Evolutionary conservation across 2,113 vertebrate genomes (phyloP).

Genomic region (Pseudolaguvia tuberculata): DNA sequence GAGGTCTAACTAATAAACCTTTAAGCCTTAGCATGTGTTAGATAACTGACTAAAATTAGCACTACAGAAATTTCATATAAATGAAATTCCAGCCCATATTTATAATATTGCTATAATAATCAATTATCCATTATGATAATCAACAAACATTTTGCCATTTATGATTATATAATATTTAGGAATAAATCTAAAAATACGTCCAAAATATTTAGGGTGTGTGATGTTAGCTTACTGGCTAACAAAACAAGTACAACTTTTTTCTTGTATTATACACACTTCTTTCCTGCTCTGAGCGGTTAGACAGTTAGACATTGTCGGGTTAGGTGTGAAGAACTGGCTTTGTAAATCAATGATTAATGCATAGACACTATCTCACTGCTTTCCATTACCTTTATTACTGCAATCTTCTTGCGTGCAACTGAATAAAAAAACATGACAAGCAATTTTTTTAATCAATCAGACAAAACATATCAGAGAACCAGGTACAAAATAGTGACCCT

Average conservation of each 20-base stretch:
- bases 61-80: background rate
- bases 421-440: slow-evolving; percentile 9
- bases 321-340: slow-evolving; percentile 34
- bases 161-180: background rate
- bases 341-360: slow-evolving; percentile 48
- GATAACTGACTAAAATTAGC: background rate
- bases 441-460: no score
- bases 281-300: background rate
- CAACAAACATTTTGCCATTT: background rate
- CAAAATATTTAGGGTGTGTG: no score
- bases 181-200: background rate
- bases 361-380: slow-evolving; percentile 55
- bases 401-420: slow-evolving; percentile 62
- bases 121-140: background rate
- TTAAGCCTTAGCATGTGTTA: no score
- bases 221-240: background rate
- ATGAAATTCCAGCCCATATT: background rate
- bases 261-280: background rate
- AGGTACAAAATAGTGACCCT: no score
- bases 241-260: background rate
- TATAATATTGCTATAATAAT: background rate
- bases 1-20: no score
- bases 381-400: slow-evolving; percentile 57
- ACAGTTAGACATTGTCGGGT: background rate
- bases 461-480: no score